Conservation (phyloP, 2,113 vertebrate genomes). For the Nerophis lumbriciformis region DNA sequence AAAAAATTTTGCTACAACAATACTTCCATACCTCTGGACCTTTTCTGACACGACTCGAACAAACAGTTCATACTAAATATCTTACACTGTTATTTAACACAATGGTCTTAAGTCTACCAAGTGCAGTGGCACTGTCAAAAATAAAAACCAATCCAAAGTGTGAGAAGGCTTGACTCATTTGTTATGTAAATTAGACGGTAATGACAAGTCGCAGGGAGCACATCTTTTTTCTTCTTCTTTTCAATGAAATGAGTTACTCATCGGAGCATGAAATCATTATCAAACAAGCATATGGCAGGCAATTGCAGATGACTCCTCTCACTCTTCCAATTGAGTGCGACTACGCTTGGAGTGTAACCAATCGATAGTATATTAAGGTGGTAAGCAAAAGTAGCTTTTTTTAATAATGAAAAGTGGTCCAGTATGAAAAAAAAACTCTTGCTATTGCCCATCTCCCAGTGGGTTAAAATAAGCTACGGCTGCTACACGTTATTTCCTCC, state of each 20-base stretch:
- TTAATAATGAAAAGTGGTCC: conserved; percentile 14
- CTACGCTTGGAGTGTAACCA: conserved; percentile 26
- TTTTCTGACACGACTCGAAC: no score
- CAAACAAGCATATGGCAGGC: conserved; percentile 44
- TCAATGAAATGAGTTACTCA: conserved; percentile 45
- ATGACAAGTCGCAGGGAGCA: conserved; percentile 49
- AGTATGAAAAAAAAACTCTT: no score
- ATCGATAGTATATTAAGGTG: conserved; percentile 19
- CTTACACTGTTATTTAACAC: not conserved
- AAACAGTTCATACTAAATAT: no score
- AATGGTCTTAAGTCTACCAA: not conserved
- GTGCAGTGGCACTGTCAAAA: conserved; percentile 23
- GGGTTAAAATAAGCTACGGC: not conserved
- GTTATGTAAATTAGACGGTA: conserved; percentile 46
- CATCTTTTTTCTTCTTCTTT: conserved; percentile 27
- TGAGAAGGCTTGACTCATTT: conserved; percentile 43
- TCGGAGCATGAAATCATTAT: conserved; percentile 50
- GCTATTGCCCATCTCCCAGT: no score
- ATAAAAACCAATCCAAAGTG: conserved; percentile 24
- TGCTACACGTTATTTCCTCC: not conserved
- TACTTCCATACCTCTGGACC: no score
- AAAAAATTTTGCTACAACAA: no score
- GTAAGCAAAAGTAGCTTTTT: conserved; percentile 13
- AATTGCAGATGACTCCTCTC: conserved; percentile 18
- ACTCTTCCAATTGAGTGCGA: conserved; percentile 33